phyloP scores from a whole-genome alignment of 2,888 invertebrate genomes.

The Entomobrya multifasciata region DNA sequence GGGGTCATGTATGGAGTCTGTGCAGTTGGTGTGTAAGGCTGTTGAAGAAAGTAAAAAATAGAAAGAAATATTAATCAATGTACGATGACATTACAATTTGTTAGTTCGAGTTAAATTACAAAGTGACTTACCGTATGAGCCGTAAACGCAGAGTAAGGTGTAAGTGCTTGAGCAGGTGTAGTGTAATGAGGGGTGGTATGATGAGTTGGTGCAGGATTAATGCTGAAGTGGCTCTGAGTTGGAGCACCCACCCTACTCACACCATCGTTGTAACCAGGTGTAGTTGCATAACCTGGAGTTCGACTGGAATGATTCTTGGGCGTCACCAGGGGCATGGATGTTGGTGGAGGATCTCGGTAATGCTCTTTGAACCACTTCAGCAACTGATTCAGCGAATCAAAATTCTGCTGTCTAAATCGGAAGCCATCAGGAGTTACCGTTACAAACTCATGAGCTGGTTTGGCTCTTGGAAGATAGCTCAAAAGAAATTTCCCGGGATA shows the following conservation, averaged over 20 bases:
- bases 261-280: constrained; percentile 74
- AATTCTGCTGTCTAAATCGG: constrained; percentile 92
- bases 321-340: constrained; percentile 56
- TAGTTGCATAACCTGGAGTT: constrained; percentile 76
- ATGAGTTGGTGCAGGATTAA: constrained; percentile 68
- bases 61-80: not conserved
- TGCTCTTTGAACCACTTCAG: constrained; percentile 99
- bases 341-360: constrained; percentile 83
- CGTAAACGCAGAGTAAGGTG: constrained; percentile 78
- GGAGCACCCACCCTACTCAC: constrained; percentile 76
- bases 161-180: constrained; percentile 78
- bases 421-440: constrained; percentile 96
- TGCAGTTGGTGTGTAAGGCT: constrained; percentile 94
- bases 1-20: constrained; percentile 98
- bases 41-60: constrained; percentile 52
- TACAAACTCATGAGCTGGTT: constrained; percentile 94
- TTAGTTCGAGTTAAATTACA: too few species aligned
- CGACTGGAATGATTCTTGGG: constrained; percentile 75
- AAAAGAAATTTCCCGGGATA: constrained; percentile 96
- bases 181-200: constrained; percentile 78
- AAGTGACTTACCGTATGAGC: constrained; percentile 78
- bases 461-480: constrained; percentile 93
- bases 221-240: constrained; percentile 75
- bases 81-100: not conserved
- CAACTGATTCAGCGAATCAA: constrained; percentile 89